Evolutionary conservation across 2,113 vertebrate genomes (phyloP).

Genomic region (Ochotona princeps): DNA sequence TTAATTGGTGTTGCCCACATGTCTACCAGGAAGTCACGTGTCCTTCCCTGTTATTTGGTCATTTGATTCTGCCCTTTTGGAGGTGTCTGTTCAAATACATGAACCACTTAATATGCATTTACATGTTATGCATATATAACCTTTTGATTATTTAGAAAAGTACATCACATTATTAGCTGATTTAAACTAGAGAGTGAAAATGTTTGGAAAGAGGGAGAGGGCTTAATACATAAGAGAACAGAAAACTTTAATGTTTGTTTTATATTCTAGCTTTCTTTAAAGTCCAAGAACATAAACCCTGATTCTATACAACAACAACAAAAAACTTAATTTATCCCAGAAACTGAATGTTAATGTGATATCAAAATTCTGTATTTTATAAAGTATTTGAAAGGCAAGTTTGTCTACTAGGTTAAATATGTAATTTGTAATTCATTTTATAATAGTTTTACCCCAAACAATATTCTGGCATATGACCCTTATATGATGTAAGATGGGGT

Average conservation of each 20-base stretch:
- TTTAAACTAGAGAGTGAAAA: not conserved
- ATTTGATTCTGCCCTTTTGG: not conserved
- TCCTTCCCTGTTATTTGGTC: not conserved
- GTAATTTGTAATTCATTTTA: conserved; percentile 22
- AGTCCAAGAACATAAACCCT: not conserved
- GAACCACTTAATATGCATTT: not conserved
- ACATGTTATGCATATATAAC: not conserved
- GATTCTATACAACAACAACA: not conserved
- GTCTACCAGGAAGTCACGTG: not conserved
- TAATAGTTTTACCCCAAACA: conserved; percentile 10
- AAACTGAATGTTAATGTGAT: not conserved
- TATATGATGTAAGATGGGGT: not conserved
- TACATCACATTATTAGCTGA: not conserved
- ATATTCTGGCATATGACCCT: not conserved
- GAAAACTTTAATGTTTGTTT: not conserved
- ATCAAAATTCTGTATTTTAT: conserved; percentile 19
- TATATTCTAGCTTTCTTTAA: conserved; percentile 5
- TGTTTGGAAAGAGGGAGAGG: not conserved
- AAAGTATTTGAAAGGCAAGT: not conserved
- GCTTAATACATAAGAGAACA: not conserved
- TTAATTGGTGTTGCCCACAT: not conserved
- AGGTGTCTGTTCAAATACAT: not conserved
- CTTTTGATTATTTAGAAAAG: not conserved
- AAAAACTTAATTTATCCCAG: not conserved
- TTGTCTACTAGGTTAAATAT: not conserved